Evolutionary conservation across 2,113 vertebrate genomes (phyloP).

Genomic region (Pygoscelis adeliae): DNA sequence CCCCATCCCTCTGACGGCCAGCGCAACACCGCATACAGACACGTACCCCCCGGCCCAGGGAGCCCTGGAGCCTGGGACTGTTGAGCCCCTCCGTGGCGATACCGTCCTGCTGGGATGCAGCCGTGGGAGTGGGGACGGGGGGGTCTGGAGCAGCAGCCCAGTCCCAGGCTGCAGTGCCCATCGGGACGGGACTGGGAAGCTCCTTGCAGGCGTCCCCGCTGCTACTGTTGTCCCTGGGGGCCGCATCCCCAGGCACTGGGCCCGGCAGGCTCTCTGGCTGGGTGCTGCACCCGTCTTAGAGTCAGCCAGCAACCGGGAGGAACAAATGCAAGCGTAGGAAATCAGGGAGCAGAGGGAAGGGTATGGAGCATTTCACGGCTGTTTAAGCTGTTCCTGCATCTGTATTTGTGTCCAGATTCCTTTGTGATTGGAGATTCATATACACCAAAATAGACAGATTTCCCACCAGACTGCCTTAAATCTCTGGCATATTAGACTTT

Average conservation of each 20-base stretch:
- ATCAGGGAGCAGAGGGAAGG: background rate
- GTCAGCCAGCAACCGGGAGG: background rate
- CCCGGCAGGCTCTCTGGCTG: fast-evolving
- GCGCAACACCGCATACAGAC: fast-evolving
- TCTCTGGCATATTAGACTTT: background rate
- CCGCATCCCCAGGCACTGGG: fast-evolving
- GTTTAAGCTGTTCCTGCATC: background rate
- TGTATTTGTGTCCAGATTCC: background rate
- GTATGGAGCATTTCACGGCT: fast-evolving
- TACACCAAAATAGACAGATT: background rate
- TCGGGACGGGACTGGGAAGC: background rate
- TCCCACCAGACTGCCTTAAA: background rate
- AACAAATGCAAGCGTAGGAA: background rate
- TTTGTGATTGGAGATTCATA: background rate
- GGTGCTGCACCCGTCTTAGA: background rate
- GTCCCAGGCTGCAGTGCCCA: background rate
- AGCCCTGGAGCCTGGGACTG: no score
- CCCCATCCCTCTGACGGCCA: background rate
- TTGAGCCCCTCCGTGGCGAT: fast-evolving
- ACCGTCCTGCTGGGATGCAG: background rate
- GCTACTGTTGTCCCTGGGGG: fast-evolving
- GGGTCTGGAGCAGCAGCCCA: background rate
- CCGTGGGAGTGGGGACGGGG: background rate
- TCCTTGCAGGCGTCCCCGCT: background rate
- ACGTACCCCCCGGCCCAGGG: background rate